Percentiles rank a stretch among this genome's conserved stretches.
Conservation (phyloP, 2,888 invertebrate genomes). For the Drosophila demipolita region DNA sequence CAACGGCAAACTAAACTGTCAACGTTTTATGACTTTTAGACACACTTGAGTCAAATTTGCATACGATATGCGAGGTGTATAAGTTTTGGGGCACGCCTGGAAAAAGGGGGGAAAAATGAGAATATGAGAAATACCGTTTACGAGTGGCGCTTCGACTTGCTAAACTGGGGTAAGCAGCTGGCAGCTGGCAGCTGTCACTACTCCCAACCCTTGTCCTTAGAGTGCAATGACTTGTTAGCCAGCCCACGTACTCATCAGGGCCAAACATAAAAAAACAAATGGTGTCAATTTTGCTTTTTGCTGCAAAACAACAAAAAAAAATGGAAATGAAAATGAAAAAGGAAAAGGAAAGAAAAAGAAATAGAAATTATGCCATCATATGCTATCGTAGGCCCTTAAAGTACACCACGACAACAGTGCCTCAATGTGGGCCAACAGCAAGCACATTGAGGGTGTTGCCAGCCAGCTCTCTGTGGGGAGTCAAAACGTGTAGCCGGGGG, state of each 20-base stretch:
- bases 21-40: constrained; percentile 45
- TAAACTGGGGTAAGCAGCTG: constrained; percentile 73
- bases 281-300: constrained; percentile 46
- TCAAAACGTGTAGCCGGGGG: neutral
- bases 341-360: constrained; percentile 27
- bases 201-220: constrained; percentile 40
- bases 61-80: constrained; percentile 38
- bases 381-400: constrained; percentile 60
- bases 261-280: constrained; percentile 35
- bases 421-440: constrained; percentile 64
- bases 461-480: neutral
- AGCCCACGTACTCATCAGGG: constrained; percentile 23
- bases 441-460: constrained; percentile 63
- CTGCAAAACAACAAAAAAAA: neutral
- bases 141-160: constrained; percentile 24
- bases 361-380: constrained; percentile 68
- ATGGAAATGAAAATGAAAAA: neutral
- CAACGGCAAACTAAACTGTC: constrained; percentile 43
- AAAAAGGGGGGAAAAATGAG: neutral
- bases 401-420: constrained; percentile 46
- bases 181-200: constrained; percentile 69
- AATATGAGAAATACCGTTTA: constrained; percentile 22
- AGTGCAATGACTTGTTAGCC: constrained; percentile 52
- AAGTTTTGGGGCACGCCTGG: constrained; percentile 20
- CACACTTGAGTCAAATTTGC: constrained; percentile 67